Conservation (phyloP, 30 jellyfish, hydroid and myxozoan species). For the Turritopsis rubra region DNA sequence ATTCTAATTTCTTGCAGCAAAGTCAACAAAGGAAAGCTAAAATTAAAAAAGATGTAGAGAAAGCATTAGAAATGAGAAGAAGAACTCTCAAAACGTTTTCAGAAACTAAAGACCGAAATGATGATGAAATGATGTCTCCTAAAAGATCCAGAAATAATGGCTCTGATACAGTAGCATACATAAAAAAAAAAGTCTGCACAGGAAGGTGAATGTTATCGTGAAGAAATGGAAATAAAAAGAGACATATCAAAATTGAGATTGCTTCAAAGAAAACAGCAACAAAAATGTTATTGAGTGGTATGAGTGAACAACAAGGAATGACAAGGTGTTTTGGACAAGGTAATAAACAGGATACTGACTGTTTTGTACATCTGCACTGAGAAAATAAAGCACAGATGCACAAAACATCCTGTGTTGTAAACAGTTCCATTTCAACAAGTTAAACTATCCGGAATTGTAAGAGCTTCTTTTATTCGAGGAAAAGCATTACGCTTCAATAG, state of each 20-base stretch:
- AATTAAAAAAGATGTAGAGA: not conserved
- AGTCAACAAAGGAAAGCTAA: not conserved
- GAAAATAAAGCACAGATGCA: not conserved
- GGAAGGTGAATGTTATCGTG: constrained; percentile 12
- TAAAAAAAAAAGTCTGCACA: constrained; percentile 32
- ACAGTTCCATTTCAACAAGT: not conserved
- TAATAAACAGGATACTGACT: too few relatives aligned
- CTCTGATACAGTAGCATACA: constrained; percentile 29
- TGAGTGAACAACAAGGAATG: constrained; percentile 14
- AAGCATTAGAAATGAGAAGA: constrained; percentile 2
- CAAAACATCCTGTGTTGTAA: not conserved
- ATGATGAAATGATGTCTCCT: not conserved
- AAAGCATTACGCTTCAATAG: not conserved
- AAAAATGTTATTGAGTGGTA: not conserved
- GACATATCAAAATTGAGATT: not conserved
- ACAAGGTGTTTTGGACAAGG: not conserved
- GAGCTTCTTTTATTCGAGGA: not conserved
- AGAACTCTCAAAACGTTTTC: not conserved
- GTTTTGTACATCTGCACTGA: too few relatives aligned
- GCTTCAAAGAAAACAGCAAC: constrained; percentile 23
- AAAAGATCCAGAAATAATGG: constrained; percentile 30
- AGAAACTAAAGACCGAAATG: constrained; percentile 3
- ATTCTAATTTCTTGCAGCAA: not conserved
- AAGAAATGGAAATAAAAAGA: constrained; percentile 23
- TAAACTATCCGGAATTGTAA: not conserved